Percentiles rank a stretch among this genome's conserved stretches.
Evolutionary conservation across 1,140 invertebrate genomes (phyloP).

Genomic region (Triops cancriformis): DNA sequence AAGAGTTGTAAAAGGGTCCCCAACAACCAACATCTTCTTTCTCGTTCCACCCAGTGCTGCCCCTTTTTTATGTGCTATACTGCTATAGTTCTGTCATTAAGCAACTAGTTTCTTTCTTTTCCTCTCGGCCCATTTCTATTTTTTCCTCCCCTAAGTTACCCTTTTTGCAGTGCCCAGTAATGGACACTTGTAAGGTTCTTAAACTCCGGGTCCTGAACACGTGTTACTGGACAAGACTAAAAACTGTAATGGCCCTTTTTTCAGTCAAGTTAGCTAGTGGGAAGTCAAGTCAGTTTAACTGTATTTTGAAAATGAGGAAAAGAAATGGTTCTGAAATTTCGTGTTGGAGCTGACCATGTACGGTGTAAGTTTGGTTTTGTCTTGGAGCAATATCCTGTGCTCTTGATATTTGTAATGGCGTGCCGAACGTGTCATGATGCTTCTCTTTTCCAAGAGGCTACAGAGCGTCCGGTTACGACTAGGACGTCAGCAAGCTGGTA

Average conservation of each 20-base stretch:
- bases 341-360: not conserved
- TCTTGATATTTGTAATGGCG: not conserved
- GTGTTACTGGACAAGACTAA: not conserved
- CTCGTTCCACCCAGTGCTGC: not conserved
- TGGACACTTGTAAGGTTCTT: not conserved
- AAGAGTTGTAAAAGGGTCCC: slow-evolving; percentile 1
- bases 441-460: not conserved
- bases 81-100: slow-evolving; percentile 12
- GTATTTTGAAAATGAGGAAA: not conserved
- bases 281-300: not conserved
- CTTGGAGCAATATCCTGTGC: not conserved
- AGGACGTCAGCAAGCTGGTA: slow-evolving; percentile 12
- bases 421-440: slow-evolving; percentile 8
- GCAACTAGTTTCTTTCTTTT: not conserved
- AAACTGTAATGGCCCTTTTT: not conserved
- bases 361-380: not conserved
- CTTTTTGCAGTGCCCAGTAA: not conserved
- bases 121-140: not conserved
- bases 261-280: not conserved
- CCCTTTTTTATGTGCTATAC: not conserved
- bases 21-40: slow-evolving; percentile 6
- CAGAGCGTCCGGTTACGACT: not conserved
- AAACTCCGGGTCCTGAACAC: not conserved
- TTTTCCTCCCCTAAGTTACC: not conserved
- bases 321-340: not conserved